phyloP scores from a whole-genome alignment of 2,113 vertebrate species.

The Monopterus albus region DNA sequence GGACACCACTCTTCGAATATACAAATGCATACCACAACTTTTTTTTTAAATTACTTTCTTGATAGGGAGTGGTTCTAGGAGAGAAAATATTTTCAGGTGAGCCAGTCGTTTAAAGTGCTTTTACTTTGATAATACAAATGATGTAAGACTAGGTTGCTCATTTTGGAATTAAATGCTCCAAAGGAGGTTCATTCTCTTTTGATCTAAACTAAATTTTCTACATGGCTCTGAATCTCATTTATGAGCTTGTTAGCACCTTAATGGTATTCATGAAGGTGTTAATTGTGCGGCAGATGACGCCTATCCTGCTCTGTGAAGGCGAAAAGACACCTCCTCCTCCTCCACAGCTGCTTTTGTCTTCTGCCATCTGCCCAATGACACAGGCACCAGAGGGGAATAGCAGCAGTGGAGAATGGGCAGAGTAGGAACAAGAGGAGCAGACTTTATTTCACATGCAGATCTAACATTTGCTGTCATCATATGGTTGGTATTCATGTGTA shows the following conservation, averaged over 20 bases:
- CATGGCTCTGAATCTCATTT: slow-evolving; percentile 22
- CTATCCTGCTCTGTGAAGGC: slow-evolving; percentile 62
- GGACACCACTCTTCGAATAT: background rate
- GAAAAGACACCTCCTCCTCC: slow-evolving; percentile 50
- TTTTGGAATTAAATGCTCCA: background rate
- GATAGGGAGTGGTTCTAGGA: background rate
- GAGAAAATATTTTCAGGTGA: background rate
- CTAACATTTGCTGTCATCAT: slow-evolving; percentile 6
- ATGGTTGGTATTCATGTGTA: slow-evolving; percentile 5
- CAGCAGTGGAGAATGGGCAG: slow-evolving; percentile 6
- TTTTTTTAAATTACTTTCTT: too few species aligned
- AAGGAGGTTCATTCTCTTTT: background rate
- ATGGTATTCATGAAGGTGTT: slow-evolving; percentile 61
- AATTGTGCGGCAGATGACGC: slow-evolving; percentile 62
- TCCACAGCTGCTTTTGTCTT: slow-evolving; percentile 52
- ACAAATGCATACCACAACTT: background rate
- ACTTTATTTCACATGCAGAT: slow-evolving; percentile 39
- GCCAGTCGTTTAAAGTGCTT: background rate
- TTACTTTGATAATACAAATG: background rate
- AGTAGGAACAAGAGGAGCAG: slow-evolving; percentile 14
- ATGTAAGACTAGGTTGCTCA: background rate
- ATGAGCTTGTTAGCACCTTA: slow-evolving; percentile 50
- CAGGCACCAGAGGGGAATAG: slow-evolving; percentile 1
- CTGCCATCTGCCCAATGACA: slow-evolving; percentile 65
- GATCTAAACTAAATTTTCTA: slow-evolving; percentile 9